Conservation (phyloP, 1,140 invertebrate genomes). For the Sinella curviseta region DNA sequence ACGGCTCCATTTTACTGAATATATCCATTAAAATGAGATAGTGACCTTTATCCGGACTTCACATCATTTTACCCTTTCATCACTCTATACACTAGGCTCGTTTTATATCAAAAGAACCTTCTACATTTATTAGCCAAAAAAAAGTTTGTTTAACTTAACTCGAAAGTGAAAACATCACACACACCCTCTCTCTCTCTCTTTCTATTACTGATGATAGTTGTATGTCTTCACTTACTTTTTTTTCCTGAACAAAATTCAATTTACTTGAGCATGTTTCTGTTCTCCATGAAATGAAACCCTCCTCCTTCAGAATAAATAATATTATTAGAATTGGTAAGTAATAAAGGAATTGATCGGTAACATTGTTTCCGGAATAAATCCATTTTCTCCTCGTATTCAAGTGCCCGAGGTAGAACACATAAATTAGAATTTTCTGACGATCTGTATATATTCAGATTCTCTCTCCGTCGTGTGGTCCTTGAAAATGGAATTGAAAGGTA, state of each 20-base stretch:
- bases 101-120: not conserved
- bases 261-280: not conserved
- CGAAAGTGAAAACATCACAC: constrained; percentile 1
- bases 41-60: constrained; percentile 1
- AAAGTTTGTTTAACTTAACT: too few relatives aligned
- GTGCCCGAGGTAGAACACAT: too few relatives aligned
- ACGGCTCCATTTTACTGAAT: not conserved
- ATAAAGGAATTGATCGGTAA: not conserved
- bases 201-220: not conserved
- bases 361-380: too few relatives aligned
- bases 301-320: not conserved
- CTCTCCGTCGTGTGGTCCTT: too few relatives aligned
- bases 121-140: too few relatives aligned
- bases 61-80: constrained; percentile 15
- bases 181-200: not conserved
- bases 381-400: too few relatives aligned
- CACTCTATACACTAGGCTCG: not conserved
- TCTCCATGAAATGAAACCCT: not conserved
- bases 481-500: too few relatives aligned
- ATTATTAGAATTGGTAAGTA: not conserved
- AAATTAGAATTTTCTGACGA: too few relatives aligned
- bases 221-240: not conserved
- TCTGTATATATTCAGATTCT: too few relatives aligned
- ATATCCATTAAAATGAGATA: constrained; percentile 8
- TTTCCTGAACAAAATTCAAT: not conserved